Evolutionary conservation across 2,113 vertebrate species (phyloP).

Genomic region (Barbus barbus): DNA sequence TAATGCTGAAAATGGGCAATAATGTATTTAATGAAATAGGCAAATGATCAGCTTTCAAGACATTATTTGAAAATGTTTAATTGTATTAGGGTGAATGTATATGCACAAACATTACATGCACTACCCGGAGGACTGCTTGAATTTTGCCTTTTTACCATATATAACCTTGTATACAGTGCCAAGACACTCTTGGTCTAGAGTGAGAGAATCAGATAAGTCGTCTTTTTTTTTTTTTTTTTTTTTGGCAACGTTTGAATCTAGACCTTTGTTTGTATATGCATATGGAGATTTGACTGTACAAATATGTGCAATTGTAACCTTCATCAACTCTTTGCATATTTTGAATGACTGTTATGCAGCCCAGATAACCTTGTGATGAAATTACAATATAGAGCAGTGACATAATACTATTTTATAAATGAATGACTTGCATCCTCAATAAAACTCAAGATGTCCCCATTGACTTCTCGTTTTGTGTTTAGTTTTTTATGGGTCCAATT

Average conservation of each 20-base stretch:
- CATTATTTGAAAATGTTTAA: neutral
- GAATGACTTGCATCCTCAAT: constrained; percentile 32
- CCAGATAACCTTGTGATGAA: neutral
- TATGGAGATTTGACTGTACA: neutral
- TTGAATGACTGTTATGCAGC: neutral
- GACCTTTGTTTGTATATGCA: neutral
- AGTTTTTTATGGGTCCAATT: neutral
- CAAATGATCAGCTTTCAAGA: neutral
- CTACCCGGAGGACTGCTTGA: neutral
- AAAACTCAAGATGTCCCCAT: neutral
- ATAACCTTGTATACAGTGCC: constrained; percentile 27
- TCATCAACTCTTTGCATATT: neutral
- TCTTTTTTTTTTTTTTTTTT: no score
- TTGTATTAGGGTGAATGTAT: neutral
- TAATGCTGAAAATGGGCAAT: no score
- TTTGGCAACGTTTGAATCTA: neutral
- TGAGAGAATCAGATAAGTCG: no score
- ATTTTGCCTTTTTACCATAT: neutral
- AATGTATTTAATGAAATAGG: neutral
- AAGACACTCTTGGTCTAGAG: neutral
- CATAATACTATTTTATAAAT: constrained; percentile 8
- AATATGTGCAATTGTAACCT: neutral
- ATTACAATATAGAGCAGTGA: neutral
- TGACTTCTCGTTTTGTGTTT: neutral
- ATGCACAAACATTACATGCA: neutral